Conservation (phyloP, 2,113 vertebrate genomes). For the Sander lucioperca region DNA sequence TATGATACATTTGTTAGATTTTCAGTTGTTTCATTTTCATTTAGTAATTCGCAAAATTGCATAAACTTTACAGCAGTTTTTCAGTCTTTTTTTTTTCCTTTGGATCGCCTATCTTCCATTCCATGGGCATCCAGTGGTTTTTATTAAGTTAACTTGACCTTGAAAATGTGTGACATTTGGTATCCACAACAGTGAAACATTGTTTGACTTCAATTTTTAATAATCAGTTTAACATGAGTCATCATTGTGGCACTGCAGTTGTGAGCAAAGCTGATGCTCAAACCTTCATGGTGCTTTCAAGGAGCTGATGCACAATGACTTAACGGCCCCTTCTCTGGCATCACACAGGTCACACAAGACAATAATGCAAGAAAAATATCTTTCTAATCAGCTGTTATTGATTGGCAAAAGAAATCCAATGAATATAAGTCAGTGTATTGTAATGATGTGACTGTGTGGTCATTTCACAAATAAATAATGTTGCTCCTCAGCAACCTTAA, state of each 20-base stretch:
- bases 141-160: background rate
- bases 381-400: background rate
- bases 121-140: background rate
- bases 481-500: background rate
- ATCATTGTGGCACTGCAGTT: background rate
- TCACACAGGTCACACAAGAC: background rate
- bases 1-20: constrained; percentile 13
- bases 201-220: background rate
- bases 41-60: background rate
- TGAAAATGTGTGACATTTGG: background rate
- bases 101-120: background rate
- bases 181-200: background rate
- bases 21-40: background rate
- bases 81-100: background rate
- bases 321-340: background rate
- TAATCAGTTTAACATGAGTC: background rate
- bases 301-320: background rate
- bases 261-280: background rate
- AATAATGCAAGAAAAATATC: background rate
- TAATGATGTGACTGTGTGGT: background rate
- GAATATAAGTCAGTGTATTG: background rate
- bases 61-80: background rate
- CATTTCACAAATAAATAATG: background rate
- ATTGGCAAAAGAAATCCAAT: background rate
- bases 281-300: constrained; percentile 28